A percentile compares a stretch with the other conserved stretches of the same genome.
phyloP scores from a whole-genome alignment of 2,113 vertebrate genomes.

The Prunella fulvescens region DNA sequence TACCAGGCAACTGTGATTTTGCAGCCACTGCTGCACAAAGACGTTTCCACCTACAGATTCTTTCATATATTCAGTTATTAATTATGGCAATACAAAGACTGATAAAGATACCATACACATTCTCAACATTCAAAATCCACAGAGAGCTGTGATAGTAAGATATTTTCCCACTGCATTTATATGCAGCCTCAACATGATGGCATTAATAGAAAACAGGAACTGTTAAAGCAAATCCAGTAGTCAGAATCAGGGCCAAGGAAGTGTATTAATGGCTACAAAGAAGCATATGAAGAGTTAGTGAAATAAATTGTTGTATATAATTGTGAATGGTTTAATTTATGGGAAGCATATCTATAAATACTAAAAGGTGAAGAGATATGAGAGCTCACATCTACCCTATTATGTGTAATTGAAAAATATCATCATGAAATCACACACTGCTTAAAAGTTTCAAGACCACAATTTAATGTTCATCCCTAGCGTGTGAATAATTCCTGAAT shows the following conservation, averaged over 20 bases:
- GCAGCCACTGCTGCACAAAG: neutral
- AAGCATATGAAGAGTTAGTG: neutral
- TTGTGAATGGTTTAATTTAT: neutral
- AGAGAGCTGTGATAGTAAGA: neutral
- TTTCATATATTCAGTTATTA: neutral
- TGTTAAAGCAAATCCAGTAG: neutral
- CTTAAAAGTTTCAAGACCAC: constrained; percentile 21
- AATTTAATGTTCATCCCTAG: constrained; percentile 21
- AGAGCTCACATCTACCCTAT: neutral
- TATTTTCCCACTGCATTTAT: neutral
- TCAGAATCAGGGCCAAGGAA: neutral
- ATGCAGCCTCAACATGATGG: neutral
- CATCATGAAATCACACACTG: constrained; percentile 8
- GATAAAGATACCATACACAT: neutral
- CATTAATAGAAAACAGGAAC: neutral
- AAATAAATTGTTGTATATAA: neutral
- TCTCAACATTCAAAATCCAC: neutral
- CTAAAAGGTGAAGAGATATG: neutral
- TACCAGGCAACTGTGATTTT: neutral
- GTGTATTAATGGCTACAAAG: neutral
- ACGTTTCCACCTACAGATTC: neutral
- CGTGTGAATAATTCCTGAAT: constrained; percentile 14
- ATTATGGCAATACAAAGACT: neutral
- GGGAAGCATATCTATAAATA: neutral
- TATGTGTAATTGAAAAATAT: constrained; percentile 8